Conservation (phyloP, 2,888 invertebrate genomes). For the Clanis bilineata region DNA sequence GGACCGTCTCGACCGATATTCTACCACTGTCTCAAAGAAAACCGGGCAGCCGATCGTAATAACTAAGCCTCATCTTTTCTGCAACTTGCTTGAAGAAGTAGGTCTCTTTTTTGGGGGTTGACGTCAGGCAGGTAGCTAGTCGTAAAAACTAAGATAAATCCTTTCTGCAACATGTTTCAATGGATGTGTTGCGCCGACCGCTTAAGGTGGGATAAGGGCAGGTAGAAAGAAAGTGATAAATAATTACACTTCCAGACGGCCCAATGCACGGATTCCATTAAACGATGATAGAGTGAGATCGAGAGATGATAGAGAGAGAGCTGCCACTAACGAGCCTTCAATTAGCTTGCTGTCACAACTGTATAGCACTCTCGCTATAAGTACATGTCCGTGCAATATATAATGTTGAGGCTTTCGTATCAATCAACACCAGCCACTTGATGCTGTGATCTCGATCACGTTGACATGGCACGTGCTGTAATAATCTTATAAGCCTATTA, state of each 20-base stretch:
- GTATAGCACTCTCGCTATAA: neutral
- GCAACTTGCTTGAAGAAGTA: too few species aligned
- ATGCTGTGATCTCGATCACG: slow-evolving; percentile 33
- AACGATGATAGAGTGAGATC: slow-evolving; percentile 16
- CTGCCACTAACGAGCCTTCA: slow-evolving; percentile 9
- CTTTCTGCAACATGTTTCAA: too few species aligned
- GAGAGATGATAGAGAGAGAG: too few species aligned
- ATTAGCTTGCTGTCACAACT: slow-evolving; percentile 15
- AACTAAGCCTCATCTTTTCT: too few species aligned
- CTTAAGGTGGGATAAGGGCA: too few species aligned
- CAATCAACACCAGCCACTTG: slow-evolving; percentile 36
- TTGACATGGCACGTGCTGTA: slow-evolving; percentile 33
- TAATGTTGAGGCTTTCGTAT: slow-evolving; percentile 24
- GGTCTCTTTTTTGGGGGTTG: too few species aligned
- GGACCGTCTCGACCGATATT: too few species aligned
- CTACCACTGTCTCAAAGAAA: too few species aligned
- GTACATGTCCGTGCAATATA: neutral
- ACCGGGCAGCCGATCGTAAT: too few species aligned
- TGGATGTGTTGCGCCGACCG: too few species aligned
- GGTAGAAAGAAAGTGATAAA: neutral
- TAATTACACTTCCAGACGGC: neutral
- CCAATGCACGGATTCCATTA: slow-evolving; percentile 1
- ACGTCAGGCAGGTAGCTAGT: too few species aligned
- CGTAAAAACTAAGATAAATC: too few species aligned
- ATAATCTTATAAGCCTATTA: slow-evolving; percentile 30